phyloP scores from a whole-genome alignment of 2,888 invertebrate genomes.

The Carabus problematicus region DNA sequence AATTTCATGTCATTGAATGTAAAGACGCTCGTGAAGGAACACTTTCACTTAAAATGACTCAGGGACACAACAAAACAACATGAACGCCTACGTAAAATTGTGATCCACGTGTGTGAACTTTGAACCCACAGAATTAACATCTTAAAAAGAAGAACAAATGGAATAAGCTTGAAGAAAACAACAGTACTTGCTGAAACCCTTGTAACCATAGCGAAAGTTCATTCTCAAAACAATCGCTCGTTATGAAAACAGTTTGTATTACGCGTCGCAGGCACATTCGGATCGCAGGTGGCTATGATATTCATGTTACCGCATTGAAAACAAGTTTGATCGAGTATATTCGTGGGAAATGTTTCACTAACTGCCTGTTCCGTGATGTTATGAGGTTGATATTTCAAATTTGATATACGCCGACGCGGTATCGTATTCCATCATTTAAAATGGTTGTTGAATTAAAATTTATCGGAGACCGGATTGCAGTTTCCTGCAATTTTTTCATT shows the following conservation, averaged over 20 bases:
- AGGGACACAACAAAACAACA: constrained; percentile 27
- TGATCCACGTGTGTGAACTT: constrained; percentile 27
- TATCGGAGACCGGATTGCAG: constrained; percentile 11
- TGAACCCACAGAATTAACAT: constrained; percentile 26
- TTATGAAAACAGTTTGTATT: constrained; percentile 30
- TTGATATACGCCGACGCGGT: too few relatives aligned
- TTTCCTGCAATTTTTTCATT: constrained; percentile 35
- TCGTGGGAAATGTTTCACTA: constrained; percentile 14
- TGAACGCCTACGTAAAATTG: constrained; percentile 18
- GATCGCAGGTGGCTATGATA: constrained; percentile 21
- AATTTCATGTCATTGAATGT: constrained; percentile 8
- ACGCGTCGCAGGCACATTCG: constrained; percentile 20
- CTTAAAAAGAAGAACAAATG: constrained; percentile 13
- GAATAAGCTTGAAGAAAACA: constrained; percentile 13
- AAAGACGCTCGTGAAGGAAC: background rate
- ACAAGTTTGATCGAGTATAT: constrained; percentile 15
- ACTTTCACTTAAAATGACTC: constrained; percentile 28
- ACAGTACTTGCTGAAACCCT: background rate
- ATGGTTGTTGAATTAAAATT: too few relatives aligned
- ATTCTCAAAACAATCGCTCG: constrained; percentile 20
- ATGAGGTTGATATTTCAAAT: background rate
- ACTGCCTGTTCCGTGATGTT: background rate
- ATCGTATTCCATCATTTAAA: too few relatives aligned
- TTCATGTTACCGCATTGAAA: constrained; percentile 19
- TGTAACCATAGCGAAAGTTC: background rate